Base-by-base conservation (phyloP, 2,888 invertebrate genomes). In the Laothoe populi region DNA sequence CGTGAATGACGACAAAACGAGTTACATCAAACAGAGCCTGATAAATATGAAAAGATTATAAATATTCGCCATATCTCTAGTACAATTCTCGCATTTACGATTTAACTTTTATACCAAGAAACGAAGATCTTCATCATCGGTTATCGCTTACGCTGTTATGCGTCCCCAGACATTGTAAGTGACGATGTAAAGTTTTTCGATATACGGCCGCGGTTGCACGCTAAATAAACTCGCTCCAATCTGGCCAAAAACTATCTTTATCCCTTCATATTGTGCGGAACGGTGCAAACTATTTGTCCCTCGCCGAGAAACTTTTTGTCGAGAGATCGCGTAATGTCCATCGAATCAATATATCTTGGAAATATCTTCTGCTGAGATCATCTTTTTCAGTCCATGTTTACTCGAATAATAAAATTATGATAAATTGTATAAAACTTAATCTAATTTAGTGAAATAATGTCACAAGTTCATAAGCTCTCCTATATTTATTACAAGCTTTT, bases 241-340 rank as follows among this genome's bases (percentile, higher is more conserved):
- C 66, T 66, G 68, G 66, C 68, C 67, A 72, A 75, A 74, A 77
- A 69, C 70, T 67, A 71, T 70, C 68, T 72, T 66, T 71, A 72
- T 72, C 71, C 75, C 64, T 73, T 69, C 72, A 72, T 75, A 78
- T 77, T 70, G 72, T 63, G 72, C 64, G 67, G 66, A 68, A 73
- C 75, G 66, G 77, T 78, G 66, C 67, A 70, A 72, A 70, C 67
- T 74, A 76, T 79, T 75, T 77, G 70, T 71, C 69, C 72, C 66
- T 68, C 70, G 67, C 65, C 68, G 62, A 63, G 61, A 68, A 77
- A 78, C 65, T 79, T 73, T 75, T 73, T 68, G 70, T 67, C 61
- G 68, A 72, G 67, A 72, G 71, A 72, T 74, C 67, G 66, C 58
- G 11, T 35, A 19, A 35, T 35, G 35, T 53, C 38, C 13, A 40